Conservation (phyloP, 35 echinoderm and acorn worm genomes). For the Ophioderma brevispina region DNA sequence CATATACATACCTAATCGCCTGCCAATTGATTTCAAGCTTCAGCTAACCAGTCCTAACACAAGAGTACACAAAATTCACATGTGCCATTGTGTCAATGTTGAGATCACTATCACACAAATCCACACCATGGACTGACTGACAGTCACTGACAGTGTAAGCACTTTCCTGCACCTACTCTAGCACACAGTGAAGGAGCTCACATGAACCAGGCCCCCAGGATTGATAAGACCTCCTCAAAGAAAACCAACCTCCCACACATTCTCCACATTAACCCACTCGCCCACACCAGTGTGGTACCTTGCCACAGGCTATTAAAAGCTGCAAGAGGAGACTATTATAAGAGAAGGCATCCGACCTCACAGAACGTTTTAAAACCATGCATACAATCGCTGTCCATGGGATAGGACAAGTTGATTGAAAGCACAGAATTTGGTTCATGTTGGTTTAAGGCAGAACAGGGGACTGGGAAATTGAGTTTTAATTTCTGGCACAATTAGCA, state of each 20-base stretch:
- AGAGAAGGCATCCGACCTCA: not conserved
- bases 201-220: not conserved
- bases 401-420: not conserved
- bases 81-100: too few relatives aligned
- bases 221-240: not conserved
- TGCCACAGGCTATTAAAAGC: not conserved
- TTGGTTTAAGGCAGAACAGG: too few relatives aligned
- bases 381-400: not conserved
- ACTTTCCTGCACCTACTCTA: too few relatives aligned
- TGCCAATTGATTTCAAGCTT: too few relatives aligned
- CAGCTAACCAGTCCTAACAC: too few relatives aligned
- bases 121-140: too few relatives aligned
- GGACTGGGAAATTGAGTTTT: too few relatives aligned
- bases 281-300: not conserved
- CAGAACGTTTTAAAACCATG: not conserved
- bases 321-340: not conserved
- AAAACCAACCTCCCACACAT: not conserved
- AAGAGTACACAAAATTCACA: too few relatives aligned
- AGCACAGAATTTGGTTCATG: not conserved
- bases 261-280: not conserved
- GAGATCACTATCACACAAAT: too few relatives aligned
- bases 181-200: not conserved
- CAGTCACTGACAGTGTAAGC: too few relatives aligned
- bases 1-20: too few relatives aligned
- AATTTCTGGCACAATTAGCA: too few relatives aligned